Evolutionary conservation across 2,888 invertebrate genomes (phyloP).

Genomic region (Cheilosia urbana): DNA sequence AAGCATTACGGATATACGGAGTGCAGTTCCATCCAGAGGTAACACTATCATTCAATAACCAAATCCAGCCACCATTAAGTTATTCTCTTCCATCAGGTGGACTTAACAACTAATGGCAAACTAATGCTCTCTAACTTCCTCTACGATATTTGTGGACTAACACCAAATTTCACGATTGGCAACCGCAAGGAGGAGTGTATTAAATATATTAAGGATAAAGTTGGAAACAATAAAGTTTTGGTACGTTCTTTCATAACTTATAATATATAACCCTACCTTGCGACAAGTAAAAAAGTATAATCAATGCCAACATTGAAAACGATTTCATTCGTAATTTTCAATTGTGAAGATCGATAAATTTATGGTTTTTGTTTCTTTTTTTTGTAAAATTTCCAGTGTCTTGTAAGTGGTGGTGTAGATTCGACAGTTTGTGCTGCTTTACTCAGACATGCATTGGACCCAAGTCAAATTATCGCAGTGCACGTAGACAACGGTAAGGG

Average conservation of each 20-base stretch:
- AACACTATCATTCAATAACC: conserved; percentile 24
- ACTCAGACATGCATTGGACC: conserved; percentile 93
- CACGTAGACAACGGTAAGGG: conserved; percentile 97
- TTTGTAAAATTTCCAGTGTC: conserved; percentile 86
- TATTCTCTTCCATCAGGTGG: conserved; percentile 86
- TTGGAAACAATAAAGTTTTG: conserved; percentile 96
- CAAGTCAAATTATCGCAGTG: conserved; percentile 96
- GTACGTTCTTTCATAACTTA: conserved; percentile 85
- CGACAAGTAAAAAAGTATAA: not conserved
- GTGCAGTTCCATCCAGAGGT: conserved; percentile 99
- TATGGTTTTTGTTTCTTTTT: conserved; percentile 6
- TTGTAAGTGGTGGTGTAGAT: conserved; percentile 99
- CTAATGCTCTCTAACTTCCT: conserved; percentile 97
- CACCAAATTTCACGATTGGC: conserved; percentile 94
- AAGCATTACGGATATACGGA: conserved; percentile 95
- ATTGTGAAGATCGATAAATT: not conserved
- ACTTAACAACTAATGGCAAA: conserved; percentile 95
- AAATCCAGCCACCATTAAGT: conserved; percentile 1
- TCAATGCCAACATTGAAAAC: not conserved
- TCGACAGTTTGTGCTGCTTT: conserved; percentile 99
- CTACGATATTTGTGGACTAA: conserved; percentile 94
- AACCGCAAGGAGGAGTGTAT: conserved; percentile 95
- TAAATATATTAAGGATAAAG: conserved; percentile 94
- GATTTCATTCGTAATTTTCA: not conserved
- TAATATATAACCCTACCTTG: no score